Base-by-base conservation (phyloP, 2,888 invertebrate species). In the Enchytraeus crypticus region DNA sequence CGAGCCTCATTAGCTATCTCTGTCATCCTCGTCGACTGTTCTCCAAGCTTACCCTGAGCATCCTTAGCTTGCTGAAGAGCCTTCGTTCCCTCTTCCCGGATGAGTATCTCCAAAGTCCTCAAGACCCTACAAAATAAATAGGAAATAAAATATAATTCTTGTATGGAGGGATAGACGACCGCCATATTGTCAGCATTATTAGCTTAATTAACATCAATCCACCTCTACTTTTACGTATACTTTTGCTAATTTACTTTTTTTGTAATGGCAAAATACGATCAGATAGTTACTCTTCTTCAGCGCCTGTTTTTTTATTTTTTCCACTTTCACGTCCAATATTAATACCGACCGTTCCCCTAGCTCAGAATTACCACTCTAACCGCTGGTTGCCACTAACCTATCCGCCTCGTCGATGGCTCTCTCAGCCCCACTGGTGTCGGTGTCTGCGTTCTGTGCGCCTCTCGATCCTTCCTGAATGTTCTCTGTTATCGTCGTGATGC, bases 11-110 rank as follows among this genome's bases (percentile, higher is more conserved):
- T 86, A 0, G 96, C 92, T 58, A 95, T 86, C 14, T 86, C 85
- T 0, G 92, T 90, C 88, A 98, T 92, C 72, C 90, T 87, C 18
- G 87, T 85, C 0, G 90, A 91, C 74, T 93, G 92, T 68, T 91
- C 90, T 18, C 95, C 96, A 69, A 78, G 79, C 61, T 76, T 75
- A 49, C 74, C 71, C 63, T 78, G 71, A 0, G 80, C 80, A 29
- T 77, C 75, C 59, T 85, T 84, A 0, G 95, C 96, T 68, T 87
- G 86, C 1, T 84, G 82, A 62, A 93, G 79, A 0, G 93, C 91
- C 2, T 85, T 84, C 21, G 85, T 83, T 0, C 95, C 96, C 72
- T 92, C 90, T 0, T 86, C 86, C 62, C 89, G 88, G 38, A 96
- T 81, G 70, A 87, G 86, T n/a, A 38, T 34, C 34, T 67, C 60